Percentiles rank a stretch among this genome's conserved stretches.
phyloP scores from a whole-genome alignment of 2,888 invertebrate species.

The Byasa hedistus region DNA sequence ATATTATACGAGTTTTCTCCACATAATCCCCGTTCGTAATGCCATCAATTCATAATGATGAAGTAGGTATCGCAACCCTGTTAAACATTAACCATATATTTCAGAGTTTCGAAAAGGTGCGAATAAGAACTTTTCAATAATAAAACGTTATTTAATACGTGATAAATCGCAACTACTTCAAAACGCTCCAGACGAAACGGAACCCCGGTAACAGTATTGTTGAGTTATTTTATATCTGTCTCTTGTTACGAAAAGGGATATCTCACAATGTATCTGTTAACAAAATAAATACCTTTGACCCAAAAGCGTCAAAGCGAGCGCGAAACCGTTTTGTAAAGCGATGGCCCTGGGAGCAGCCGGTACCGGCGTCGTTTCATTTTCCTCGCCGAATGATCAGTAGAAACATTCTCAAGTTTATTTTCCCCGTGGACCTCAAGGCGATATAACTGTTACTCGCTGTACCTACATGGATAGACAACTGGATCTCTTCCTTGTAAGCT shows the following conservation, averaged over 20 bases:
- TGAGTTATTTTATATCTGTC: slow-evolving; percentile 48
- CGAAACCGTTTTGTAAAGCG: slow-evolving; percentile 52
- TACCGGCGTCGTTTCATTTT: slow-evolving; percentile 44
- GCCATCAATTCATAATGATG: slow-evolving; percentile 53
- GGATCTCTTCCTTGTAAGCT: slow-evolving; percentile 39
- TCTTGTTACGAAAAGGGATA: slow-evolving; percentile 52
- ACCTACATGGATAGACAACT: slow-evolving; percentile 42
- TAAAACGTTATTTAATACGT: slow-evolving; percentile 57
- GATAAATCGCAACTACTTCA: slow-evolving; percentile 56
- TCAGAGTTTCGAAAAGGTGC: slow-evolving; percentile 55
- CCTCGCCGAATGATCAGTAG: slow-evolving; percentile 46
- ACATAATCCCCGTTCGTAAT: slow-evolving; percentile 37
- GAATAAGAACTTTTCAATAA: slow-evolving; percentile 51
- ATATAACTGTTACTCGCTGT: slow-evolving; percentile 48
- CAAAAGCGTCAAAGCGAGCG: slow-evolving; percentile 56
- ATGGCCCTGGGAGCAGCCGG: slow-evolving; percentile 43
- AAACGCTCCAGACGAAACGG: slow-evolving; percentile 39
- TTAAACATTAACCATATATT: slow-evolving; percentile 62
- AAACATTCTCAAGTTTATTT: slow-evolving; percentile 41
- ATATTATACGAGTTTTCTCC: slow-evolving; percentile 52
- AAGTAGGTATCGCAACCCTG: slow-evolving; percentile 54
- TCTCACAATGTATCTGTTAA: slow-evolving; percentile 56
- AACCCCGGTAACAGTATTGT: slow-evolving; percentile 44
- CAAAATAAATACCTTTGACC: slow-evolving; percentile 71
- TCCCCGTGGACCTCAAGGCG: slow-evolving; percentile 45